phyloP scores from a whole-genome alignment of 1,140 invertebrate species.

The Drosophila paulistorum region DNA sequence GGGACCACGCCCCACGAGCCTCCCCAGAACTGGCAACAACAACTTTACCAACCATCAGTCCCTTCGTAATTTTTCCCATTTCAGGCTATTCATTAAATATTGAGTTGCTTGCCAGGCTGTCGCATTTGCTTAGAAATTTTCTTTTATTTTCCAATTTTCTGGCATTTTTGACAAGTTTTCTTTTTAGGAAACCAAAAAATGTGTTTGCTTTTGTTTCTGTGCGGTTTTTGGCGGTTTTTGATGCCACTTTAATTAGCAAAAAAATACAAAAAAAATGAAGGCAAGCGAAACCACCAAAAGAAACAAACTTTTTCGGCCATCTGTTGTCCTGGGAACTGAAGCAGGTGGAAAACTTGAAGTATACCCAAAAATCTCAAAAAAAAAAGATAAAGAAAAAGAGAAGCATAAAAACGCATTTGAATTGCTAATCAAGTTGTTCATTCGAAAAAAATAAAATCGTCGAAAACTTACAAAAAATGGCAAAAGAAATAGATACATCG shows the following conservation, averaged over 20 bases:
- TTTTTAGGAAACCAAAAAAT: constrained; percentile 18
- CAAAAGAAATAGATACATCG: constrained; percentile 12
- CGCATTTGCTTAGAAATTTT: constrained; percentile 24
- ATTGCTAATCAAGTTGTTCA: constrained; percentile 75
- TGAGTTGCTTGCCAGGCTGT: constrained; percentile 22
- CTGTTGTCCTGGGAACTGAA: constrained; percentile 57
- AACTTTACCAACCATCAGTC: background rate
- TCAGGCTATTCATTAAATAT: constrained; percentile 14
- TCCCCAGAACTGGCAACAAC: background rate
- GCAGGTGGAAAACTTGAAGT: constrained; percentile 50
- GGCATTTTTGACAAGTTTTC: constrained; percentile 29
- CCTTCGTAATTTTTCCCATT: background rate
- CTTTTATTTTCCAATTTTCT: constrained; percentile 49
- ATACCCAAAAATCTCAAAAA: background rate
- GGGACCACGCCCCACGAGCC: background rate
- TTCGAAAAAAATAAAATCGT: constrained; percentile 29
- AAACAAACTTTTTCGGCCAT: constrained; percentile 17
- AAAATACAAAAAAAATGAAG: constrained; percentile 17
- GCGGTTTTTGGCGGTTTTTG: constrained; percentile 57
- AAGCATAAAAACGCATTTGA: constrained; percentile 51
- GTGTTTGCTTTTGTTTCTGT: constrained; percentile 22
- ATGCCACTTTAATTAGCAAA: constrained; percentile 72
- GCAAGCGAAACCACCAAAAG: background rate
- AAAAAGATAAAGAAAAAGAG: background rate
- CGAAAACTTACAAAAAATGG: background rate